phyloP scores from a whole-genome alignment of 1,140 invertebrate genomes.

The Heliconius hermathena region DNA sequence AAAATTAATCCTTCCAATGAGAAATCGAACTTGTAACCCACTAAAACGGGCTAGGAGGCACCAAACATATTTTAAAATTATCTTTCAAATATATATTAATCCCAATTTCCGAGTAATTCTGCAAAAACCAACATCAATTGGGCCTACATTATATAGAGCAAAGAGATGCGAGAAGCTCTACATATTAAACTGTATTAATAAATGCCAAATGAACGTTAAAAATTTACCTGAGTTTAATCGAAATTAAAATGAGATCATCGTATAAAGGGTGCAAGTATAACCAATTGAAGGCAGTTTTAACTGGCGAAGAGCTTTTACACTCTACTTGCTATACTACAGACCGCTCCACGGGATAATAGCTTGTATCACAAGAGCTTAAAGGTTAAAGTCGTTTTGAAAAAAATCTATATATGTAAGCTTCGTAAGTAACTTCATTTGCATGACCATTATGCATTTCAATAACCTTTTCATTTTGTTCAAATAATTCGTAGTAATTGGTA shows the following conservation, averaged over 20 bases:
- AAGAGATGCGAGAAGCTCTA: constrained; percentile 10
- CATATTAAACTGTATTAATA: constrained; percentile 16
- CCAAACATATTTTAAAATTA: not conserved
- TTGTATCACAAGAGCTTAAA: not conserved
- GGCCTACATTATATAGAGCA: not conserved
- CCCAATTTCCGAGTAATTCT: not conserved
- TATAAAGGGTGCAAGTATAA: constrained; percentile 14
- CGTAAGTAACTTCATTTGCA: constrained; percentile 47
- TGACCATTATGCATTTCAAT: constrained; percentile 44
- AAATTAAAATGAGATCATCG: constrained; percentile 13
- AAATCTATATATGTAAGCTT: constrained; percentile 16
- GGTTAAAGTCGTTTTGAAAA: not conserved
- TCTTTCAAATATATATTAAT: not conserved
- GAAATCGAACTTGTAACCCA: too few relatives aligned
- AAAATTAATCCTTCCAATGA: too few relatives aligned
- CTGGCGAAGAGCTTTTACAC: constrained; percentile 12
- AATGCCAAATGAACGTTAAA: constrained; percentile 11
- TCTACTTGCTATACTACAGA: not conserved
- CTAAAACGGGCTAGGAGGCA: not conserved
- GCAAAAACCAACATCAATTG: not conserved
- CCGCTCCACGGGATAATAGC: not conserved
- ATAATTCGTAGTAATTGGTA: constrained; percentile 55
- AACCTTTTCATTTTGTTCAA: constrained; percentile 50
- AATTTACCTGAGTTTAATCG: constrained; percentile 11
- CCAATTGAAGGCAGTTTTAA: constrained; percentile 11